Evolutionary conservation across 1,140 invertebrate genomes (phyloP).

Genomic region (Brachionus angularis): DNA sequence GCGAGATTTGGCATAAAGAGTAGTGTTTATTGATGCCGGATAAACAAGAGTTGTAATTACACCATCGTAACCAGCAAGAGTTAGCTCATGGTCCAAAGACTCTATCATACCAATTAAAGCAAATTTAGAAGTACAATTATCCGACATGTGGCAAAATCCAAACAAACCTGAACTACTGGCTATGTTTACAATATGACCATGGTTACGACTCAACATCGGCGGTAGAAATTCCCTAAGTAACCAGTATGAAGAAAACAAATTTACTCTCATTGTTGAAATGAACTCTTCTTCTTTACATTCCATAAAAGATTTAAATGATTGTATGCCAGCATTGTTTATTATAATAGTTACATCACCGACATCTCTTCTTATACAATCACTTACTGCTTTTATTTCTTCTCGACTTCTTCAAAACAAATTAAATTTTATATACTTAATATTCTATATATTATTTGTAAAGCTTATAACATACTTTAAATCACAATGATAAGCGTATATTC

Average conservation of each 20-base stretch:
- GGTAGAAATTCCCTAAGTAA: conserved; percentile 70
- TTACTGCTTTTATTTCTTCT: conserved; percentile 38
- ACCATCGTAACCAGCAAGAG: conserved; percentile 38
- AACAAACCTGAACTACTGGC: conserved; percentile 80
- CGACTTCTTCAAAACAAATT: neutral
- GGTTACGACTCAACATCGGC: conserved; percentile 71
- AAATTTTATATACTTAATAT: neutral
- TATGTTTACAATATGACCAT: conserved; percentile 89
- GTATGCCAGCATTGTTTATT: conserved; percentile 40
- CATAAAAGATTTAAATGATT: conserved; percentile 24
- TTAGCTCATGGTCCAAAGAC: conserved; percentile 39
- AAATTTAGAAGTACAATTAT: conserved; percentile 44
- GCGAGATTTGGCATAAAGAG: conserved; percentile 34
- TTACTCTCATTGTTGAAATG: conserved; percentile 12
- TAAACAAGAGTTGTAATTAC: conserved; percentile 33
- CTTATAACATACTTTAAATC: conserved; percentile 32
- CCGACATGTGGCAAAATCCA: conserved; percentile 46
- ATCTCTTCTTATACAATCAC: conserved; percentile 34
- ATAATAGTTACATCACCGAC: conserved; percentile 41
- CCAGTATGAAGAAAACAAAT: conserved; percentile 47
- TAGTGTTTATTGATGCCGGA: conserved; percentile 39
- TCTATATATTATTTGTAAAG: neutral
- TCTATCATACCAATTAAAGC: conserved; percentile 39
- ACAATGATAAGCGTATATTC: conserved; percentile 38
- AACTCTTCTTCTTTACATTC: conserved; percentile 43